Percentiles rank a stretch among this genome's conserved stretches.
These are phyloP conservation scores for Lacanobia oleracea DNA, from an alignment of 2,888 invertebrate genomes.

Conservation along the genomic window DNA sequence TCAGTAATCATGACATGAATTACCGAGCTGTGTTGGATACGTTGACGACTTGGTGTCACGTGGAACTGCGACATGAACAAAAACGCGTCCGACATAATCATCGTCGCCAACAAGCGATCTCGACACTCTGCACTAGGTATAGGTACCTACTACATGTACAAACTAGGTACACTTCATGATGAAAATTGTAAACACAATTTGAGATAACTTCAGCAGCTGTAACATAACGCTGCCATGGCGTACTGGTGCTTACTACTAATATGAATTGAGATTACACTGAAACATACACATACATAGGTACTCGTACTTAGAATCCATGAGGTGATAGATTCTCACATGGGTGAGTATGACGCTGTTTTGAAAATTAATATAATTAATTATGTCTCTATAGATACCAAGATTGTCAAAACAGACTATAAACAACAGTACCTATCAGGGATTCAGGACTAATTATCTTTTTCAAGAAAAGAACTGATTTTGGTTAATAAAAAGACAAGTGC, in stretches of 20 bases:
- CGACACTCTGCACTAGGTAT: not conserved
- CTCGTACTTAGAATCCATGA: not conserved
- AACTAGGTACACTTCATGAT: not conserved
- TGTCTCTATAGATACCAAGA: not conserved
- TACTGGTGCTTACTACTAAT: not conserved
- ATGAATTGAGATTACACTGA: not conserved
- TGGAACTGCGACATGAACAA: slow-evolving; percentile 9
- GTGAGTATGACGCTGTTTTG: not conserved
- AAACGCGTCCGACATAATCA: slow-evolving; percentile 14
- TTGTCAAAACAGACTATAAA: not conserved
- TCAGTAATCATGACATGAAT: slow-evolving; percentile 2
- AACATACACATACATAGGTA: too few species aligned
- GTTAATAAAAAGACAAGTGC: not conserved
- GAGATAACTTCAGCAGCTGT: not conserved
- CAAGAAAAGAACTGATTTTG: not conserved
- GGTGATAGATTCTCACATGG: not conserved
- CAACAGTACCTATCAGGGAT: not conserved
- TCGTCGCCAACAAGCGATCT: slow-evolving; percentile 5
- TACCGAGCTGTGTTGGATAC: not conserved
- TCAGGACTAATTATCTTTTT: not conserved
- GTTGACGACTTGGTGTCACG: slow-evolving; percentile 18
- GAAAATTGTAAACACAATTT: not conserved
- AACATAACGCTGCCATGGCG: not conserved
- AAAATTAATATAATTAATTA: not conserved
- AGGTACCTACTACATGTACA: too few species aligned